Conservation (phyloP, 2,113 vertebrate genomes). For the Clarias magur region DNA sequence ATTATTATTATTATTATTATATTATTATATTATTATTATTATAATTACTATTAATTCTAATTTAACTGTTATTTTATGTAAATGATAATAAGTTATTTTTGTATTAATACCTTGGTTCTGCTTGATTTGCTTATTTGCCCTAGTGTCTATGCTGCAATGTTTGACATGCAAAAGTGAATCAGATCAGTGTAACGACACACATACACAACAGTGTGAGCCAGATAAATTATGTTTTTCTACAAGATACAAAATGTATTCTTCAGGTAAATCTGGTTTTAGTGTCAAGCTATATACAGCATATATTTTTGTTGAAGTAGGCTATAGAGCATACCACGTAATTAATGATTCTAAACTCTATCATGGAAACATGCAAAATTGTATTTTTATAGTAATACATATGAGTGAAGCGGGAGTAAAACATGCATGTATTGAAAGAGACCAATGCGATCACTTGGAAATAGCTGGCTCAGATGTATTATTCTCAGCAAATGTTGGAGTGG, state of each 20-base stretch:
- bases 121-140: background rate
- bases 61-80: background rate
- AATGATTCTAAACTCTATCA: too few species aligned
- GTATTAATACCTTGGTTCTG: too few species aligned
- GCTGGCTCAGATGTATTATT: background rate
- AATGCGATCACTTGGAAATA: background rate
- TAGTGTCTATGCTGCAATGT: background rate
- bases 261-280: background rate
- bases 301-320: too few species aligned
- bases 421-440: background rate
- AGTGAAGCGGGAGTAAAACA: background rate
- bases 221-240: background rate
- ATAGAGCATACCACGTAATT: too few species aligned
- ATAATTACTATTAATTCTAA: too few species aligned
- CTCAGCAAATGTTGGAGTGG: background rate
- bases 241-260: accelerated
- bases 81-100: too few species aligned
- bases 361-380: background rate
- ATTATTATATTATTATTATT: too few species aligned
- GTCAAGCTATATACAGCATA: too few species aligned
- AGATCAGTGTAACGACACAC: background rate
- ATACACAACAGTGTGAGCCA: background rate
- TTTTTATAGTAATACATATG: background rate
- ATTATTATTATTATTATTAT: too few species aligned
- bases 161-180: background rate